Evolutionary conservation across 1,140 invertebrate genomes (phyloP).

Genomic region (Leptonema lineaticorne): DNA sequence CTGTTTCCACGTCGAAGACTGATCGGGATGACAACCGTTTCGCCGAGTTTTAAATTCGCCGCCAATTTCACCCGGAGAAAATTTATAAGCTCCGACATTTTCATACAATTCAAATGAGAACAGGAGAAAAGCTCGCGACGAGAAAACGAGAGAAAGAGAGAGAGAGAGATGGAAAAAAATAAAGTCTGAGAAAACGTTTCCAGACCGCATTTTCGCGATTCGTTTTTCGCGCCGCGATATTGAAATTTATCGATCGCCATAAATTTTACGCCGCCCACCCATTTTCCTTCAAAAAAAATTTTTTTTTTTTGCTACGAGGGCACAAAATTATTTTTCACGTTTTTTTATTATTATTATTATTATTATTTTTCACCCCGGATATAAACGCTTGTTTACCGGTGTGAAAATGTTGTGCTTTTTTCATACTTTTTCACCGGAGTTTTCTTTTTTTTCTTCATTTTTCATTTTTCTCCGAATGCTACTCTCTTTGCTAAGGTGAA

Average conservation of each 20-base stretch:
- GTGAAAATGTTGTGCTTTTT: no score
- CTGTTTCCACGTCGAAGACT: background rate
- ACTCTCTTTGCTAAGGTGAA: no score
- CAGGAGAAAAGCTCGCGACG: no score
- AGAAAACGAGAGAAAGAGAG: no score
- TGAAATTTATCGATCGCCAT: constrained; percentile 39
- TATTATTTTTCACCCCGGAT: background rate
- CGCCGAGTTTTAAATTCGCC: background rate
- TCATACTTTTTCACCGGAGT: no score
- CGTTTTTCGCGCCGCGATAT: constrained; percentile 32
- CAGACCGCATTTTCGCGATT: constrained; percentile 30
- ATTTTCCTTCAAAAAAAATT: no score
- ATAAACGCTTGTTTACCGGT: constrained; percentile 21
- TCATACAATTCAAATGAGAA: constrained; percentile 18
- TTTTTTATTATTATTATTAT: no score
- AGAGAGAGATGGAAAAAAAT: background rate
- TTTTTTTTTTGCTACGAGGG: background rate
- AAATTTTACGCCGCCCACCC: constrained; percentile 32
- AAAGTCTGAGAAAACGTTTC: constrained; percentile 12
- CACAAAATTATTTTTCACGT: constrained; percentile 34
- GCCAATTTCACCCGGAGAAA: constrained; percentile 10
- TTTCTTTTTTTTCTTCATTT: no score
- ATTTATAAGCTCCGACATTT: constrained; percentile 10
- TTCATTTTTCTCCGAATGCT: no score
- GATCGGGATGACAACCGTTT: background rate